Conservation (phyloP, 2,113 vertebrate species). For the Misgurnus anguillicaudatus region DNA sequence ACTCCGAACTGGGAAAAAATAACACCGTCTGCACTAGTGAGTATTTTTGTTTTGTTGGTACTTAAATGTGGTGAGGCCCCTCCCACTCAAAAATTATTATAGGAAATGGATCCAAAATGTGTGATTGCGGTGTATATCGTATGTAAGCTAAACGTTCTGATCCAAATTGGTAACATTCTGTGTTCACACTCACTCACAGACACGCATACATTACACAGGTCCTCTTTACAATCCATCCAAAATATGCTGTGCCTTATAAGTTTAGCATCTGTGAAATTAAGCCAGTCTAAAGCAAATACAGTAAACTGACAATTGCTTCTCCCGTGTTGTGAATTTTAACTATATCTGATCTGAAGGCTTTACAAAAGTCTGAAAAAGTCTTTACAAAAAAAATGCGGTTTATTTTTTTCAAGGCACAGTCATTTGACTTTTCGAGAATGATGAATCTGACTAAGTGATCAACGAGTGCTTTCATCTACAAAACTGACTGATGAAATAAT, state of each 20-base stretch:
- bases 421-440: conserved; percentile 26
- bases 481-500: conserved; percentile 8
- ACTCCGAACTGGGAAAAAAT: conserved; percentile 11
- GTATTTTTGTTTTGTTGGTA: conserved; percentile 26
- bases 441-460: background rate
- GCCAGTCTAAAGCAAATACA: background rate
- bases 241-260: background rate
- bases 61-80: conserved; percentile 31
- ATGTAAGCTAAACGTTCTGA: conserved; percentile 5
- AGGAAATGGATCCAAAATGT: conserved; percentile 16
- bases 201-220: conserved; percentile 38
- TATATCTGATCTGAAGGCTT: conserved; percentile 13
- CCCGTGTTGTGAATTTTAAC: background rate
- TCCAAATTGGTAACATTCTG: conserved; percentile 26
- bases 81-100: conserved; percentile 23
- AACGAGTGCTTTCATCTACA: conserved; percentile 14
- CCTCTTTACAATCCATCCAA: conserved; percentile 27
- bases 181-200: conserved; percentile 27
- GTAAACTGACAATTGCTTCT: too few species aligned
- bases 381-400: conserved; percentile 8
- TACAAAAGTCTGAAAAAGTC: conserved; percentile 23
- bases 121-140: conserved; percentile 18
- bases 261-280: background rate
- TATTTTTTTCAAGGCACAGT: conserved; percentile 32
- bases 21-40: conserved; percentile 34